Base-by-base conservation (phyloP, 1,140 invertebrate species). In the Drosophila kohkoa region DNA sequence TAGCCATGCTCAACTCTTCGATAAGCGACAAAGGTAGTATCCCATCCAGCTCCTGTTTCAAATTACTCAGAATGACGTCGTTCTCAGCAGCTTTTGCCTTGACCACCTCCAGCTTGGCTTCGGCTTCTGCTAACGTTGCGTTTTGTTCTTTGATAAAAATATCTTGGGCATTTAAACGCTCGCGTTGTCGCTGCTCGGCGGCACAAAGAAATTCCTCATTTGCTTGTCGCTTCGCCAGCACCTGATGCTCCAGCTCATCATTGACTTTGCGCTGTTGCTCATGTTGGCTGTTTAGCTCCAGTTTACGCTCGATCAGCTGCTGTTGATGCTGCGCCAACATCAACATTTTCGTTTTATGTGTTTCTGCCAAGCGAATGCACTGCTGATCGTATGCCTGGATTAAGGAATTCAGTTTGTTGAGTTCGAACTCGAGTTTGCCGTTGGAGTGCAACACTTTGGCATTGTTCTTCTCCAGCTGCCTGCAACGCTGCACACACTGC, bases 151-250 rank as follows among this genome's bases (percentile, higher is more conserved):
- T 54, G 1, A 85, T 43, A 8, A 38, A 70, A 0, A 25, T 25
- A 0, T 71, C 8, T 5, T 77, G 66, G 1, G 52, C 45, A 2
- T 73, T 20, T 3, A 82, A 45, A 5, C 25, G 65, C 16, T 64
- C 46, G 15, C 62, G 6, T 16, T 92, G 82, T 6, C 59, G 51
- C 5, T 32, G 10, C 52, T 92, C 90, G 3, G 72, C 79, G 8
- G 30, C 49, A 3, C 38, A 46, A 1, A 76, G 25, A 0, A 73
- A 63, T 2, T 63, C 71, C 4, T 66, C 72, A 28, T 70, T 92
- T 16, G 43, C 11, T 3, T 69, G 15, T 5, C 38, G 43, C 15
- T 32, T 60, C 15, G 10, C 16, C 0, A 49, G 15, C 15, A 63
- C 8, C 1, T 30, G 38, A 1, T 35, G 8, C 0, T 10, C 10